Evolutionary conservation across 1,140 invertebrate species (phyloP), one percentile per base, ranked within the genome.

Genomic region (Zaprionus camerounensis): DNA sequence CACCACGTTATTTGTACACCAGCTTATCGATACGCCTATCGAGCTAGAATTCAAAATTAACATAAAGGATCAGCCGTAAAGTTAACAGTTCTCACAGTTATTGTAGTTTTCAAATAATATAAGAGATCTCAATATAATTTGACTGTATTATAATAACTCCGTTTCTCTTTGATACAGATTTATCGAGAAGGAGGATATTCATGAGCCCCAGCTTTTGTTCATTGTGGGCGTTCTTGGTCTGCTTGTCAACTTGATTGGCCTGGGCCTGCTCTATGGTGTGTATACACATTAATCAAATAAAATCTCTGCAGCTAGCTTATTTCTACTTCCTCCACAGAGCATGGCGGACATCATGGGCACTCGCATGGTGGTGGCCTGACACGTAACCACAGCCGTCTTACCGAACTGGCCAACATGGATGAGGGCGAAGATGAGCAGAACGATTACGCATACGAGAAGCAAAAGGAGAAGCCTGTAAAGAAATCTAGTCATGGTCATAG

Each of bases 131-230:
- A 31, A 6, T 41, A 26, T 41, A 28, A 12, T 9, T 11, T 72
- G 15, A 38, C 53, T 69, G 51, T 7, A 49, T 26, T 6, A 3
- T 44, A 9, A 56, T 20, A 5, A 15, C 7, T 15, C 22, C 17
- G n/a, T 46, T 46, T 46, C 7, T 7, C 41, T 56, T 22, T 6
- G 6, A 5, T 7, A 51, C 55, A 93, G 92, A 77, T 97, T 98
- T 92, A 96, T 97, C 63, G 96, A 98, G 88, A 94, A 96, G 38
- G 96, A 98, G 93, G 93, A 94, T 24, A 98, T 99, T 77, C 96
- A 97, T 70, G 94, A 97, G 81, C 95, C 97, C 2, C 90, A 95
- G 81, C 92, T 98, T 9, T 94, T 98, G 41, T 95, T 97, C 0
- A 94, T 94, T 64, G 97, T 98, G 1, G 97, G 97, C 9, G 94